phyloP scores from a whole-genome alignment of 2,113 vertebrate species.

The Sander vitreus region DNA sequence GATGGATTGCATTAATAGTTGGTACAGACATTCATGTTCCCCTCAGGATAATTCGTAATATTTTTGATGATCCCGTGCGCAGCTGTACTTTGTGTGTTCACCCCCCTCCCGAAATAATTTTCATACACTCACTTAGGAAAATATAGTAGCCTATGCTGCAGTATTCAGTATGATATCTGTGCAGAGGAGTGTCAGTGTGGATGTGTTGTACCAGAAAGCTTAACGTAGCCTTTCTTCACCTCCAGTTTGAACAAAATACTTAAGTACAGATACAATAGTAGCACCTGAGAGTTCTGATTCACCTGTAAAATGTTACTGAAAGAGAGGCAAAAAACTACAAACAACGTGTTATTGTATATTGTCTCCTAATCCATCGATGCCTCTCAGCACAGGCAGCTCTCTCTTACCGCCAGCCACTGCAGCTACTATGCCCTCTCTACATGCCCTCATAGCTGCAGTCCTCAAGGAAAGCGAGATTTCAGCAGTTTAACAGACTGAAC shows the following conservation, averaged over 20 bases:
- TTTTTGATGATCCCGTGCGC: not conserved
- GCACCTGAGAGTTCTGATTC: not conserved
- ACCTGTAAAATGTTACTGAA: not conserved
- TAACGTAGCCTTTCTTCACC: not conserved
- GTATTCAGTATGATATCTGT: not conserved
- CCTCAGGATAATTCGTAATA: not conserved
- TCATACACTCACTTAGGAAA: not conserved
- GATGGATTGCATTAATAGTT: no score
- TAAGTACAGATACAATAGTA: not conserved
- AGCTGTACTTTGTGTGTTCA: not conserved
- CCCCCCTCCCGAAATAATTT: not conserved
- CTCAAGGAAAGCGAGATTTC: slow-evolving; percentile 74
- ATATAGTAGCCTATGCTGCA: not conserved
- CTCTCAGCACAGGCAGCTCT: slow-evolving; percentile 39
- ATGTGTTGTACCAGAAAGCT: not conserved
- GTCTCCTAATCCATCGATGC: slow-evolving; percentile 21
- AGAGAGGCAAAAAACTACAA: not conserved
- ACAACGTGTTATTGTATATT: not conserved
- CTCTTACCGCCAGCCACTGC: slow-evolving; percentile 66
- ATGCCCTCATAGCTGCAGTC: slow-evolving; percentile 74
- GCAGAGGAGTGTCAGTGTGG: not conserved
- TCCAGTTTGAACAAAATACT: not conserved
- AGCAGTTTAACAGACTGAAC: slow-evolving; percentile 72
- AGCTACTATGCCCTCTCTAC: slow-evolving; percentile 71
- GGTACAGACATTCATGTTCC: not conserved